Conservation (phyloP, 2,113 vertebrate genomes). For the Lampris incognitus region DNA sequence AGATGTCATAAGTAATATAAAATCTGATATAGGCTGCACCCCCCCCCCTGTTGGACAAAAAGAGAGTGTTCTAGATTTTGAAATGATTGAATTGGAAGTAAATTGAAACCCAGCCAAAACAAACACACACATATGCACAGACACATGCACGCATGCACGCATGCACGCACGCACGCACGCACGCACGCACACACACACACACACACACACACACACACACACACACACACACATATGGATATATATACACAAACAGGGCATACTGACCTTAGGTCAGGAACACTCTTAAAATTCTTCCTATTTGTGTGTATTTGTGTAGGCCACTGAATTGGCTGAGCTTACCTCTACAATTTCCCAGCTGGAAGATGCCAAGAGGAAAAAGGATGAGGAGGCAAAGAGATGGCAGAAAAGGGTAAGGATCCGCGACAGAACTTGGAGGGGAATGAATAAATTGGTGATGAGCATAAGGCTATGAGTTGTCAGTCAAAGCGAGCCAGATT, state of each 20-base stretch:
- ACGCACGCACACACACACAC: not conserved
- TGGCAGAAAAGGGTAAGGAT: slow-evolving; percentile 94
- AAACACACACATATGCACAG: not conserved
- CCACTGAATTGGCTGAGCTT: slow-evolving; percentile 92
- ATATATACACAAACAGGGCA: slow-evolving; percentile 36
- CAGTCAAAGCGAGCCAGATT: too few species aligned
- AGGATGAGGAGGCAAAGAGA: slow-evolving; percentile 89
- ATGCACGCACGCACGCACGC: slow-evolving; percentile 13
- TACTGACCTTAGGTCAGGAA: slow-evolving; percentile 63
- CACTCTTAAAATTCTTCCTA: slow-evolving; percentile 59
- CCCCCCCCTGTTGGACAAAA: too few species aligned
- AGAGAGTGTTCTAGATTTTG: too few species aligned
- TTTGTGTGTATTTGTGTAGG: slow-evolving; percentile 79
- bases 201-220: not conserved
- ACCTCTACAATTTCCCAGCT: slow-evolving; percentile 91
- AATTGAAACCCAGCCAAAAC: slow-evolving; percentile 3
- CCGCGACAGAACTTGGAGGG: slow-evolving; percentile 50
- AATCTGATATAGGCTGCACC: too few species aligned
- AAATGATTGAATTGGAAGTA: not conserved
- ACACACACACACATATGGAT: slow-evolving; percentile 9
- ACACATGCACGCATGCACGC: not conserved
- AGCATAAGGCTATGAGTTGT: slow-evolving; percentile 21
- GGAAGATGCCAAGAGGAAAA: slow-evolving; percentile 93
- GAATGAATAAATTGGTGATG: slow-evolving; percentile 64
- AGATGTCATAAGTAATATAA: too few species aligned